A percentile compares a stretch with the other conserved stretches of the same genome.
These are phyloP conservation scores for Enteromius trimaculatus DNA, from an alignment of 2,797 vertebrate genomes.

Conservation along the genomic window DNA sequence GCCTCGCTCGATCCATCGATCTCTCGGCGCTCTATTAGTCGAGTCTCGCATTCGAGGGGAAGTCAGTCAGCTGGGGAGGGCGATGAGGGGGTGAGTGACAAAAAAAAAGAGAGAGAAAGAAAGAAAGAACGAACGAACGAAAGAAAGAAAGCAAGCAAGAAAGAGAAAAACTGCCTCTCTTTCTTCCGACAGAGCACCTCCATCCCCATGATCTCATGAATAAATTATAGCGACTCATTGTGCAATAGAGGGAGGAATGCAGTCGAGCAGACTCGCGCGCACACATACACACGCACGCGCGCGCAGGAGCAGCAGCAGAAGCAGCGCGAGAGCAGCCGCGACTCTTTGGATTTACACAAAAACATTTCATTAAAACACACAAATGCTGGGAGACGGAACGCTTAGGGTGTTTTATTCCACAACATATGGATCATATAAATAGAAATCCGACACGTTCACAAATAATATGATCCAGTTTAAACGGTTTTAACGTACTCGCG, in stretches of 20 bases:
- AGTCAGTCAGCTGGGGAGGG: conserved; percentile 63
- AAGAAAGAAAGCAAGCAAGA: conserved; percentile 55
- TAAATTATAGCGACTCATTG: conserved; percentile 79
- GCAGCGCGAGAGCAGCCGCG: conserved; percentile 9
- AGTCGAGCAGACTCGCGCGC: conserved; percentile 56
- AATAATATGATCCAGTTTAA: conserved; percentile 31
- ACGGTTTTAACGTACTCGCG: conserved; percentile 6
- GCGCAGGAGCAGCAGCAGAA: conserved; percentile 26
- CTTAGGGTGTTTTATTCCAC: not conserved
- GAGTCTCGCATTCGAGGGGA: conserved; percentile 57
- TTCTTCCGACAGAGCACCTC: conserved; percentile 74
- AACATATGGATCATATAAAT: not conserved
- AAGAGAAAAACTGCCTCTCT: conserved; percentile 68
- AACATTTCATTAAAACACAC: conserved; percentile 28
- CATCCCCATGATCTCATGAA: conserved; percentile 81
- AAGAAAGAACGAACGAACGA: not conserved
- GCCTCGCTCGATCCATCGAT: conserved; percentile 28
- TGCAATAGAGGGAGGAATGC: conserved; percentile 76
- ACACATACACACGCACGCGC: conserved; percentile 8
- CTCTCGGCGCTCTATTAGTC: conserved; percentile 57
- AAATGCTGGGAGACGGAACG: not conserved
- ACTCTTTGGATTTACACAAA: conserved; percentile 48
- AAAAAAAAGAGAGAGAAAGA: conserved; percentile 10
- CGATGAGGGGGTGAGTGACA: conserved; percentile 60
- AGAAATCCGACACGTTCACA: not conserved